These are phyloP conservation scores for Pipistrellus pygmaeus DNA, from an alignment of 2,797 vertebrate species.

Conservation along the genomic window DNA sequence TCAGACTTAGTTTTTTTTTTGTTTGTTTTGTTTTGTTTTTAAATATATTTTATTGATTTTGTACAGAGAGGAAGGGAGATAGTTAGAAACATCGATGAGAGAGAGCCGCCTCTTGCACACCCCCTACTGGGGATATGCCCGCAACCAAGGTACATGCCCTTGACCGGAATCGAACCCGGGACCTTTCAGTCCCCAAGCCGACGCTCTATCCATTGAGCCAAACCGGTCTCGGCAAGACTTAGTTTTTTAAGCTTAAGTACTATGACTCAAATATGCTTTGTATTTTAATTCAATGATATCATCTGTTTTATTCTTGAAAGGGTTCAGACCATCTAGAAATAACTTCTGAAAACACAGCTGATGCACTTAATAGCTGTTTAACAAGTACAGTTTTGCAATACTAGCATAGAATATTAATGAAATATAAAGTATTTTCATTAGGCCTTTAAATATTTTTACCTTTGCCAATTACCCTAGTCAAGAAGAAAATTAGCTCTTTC, in stretches of 20 bases:
- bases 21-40: background rate
- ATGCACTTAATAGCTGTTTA: slow-evolving; percentile 7
- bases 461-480: slow-evolving; percentile 15
- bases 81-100: no score
- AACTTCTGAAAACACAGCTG: slow-evolving; percentile 53
- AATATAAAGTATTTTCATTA: slow-evolving; percentile 7
- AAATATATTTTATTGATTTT: no score
- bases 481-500: slow-evolving; percentile 44
- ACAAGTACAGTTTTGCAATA: background rate
- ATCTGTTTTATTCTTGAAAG: slow-evolving; percentile 3
- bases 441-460: slow-evolving; percentile 36
- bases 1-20: slow-evolving; percentile 34
- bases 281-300: slow-evolving; percentile 10
- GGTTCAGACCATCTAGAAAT: slow-evolving; percentile 4
- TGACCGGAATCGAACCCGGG: no score
- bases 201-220: no score
- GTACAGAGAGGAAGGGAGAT: no score
- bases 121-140: no score
- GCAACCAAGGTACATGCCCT: no score
- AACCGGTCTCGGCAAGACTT: background rate
- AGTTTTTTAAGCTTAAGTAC: slow-evolving; percentile 25
- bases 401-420: slow-evolving; percentile 5
- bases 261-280: slow-evolving; percentile 39
- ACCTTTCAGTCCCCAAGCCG: no score
- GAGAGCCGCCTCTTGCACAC: no score